Percentiles rank a stretch among this genome's conserved stretches.
These are phyloP conservation scores for Trissolcus basalis DNA, from an alignment of 1,140 invertebrate genomes.

Conservation along the genomic window DNA sequence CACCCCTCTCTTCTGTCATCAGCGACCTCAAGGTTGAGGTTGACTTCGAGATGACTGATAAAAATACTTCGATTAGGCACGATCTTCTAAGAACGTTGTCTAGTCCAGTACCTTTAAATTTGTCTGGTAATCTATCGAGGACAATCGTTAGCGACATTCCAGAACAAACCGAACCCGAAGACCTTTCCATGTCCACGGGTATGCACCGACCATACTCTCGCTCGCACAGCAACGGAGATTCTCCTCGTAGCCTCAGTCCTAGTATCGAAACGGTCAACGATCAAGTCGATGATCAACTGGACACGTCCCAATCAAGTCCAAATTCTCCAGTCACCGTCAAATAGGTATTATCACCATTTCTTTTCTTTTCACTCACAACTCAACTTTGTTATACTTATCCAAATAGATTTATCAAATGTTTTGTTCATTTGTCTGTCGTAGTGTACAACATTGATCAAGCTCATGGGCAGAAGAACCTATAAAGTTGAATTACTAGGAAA, in stretches of 20 bases:
- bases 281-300: constrained; percentile 65
- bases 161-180: constrained; percentile 93
- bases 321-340: constrained; percentile 64
- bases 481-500: too few species aligned
- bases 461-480: too few species aligned
- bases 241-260: constrained; percentile 65
- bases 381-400: too few species aligned
- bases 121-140: constrained; percentile 48
- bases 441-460: neutral
- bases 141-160: constrained; percentile 76
- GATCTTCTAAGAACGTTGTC: constrained; percentile 52
- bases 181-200: constrained; percentile 81
- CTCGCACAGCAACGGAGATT: constrained; percentile 67
- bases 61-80: constrained; percentile 50
- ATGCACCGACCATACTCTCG: constrained; percentile 63
- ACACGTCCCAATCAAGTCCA: constrained; percentile 60
- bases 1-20: constrained; percentile 69
- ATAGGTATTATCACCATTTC: too few species aligned
- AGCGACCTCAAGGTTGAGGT: constrained; percentile 68
- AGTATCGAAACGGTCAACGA: constrained; percentile 64
- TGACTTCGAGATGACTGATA: constrained; percentile 63
- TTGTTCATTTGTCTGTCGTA: neutral
- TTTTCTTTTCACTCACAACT: too few species aligned
- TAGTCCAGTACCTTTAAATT: constrained; percentile 65
- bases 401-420: too few species aligned